Percentiles rank a stretch among this genome's conserved stretches.
These are phyloP conservation scores for Eupithecia inturbata DNA, from an alignment of 2,888 invertebrate species.

Conservation along the genomic window DNA sequence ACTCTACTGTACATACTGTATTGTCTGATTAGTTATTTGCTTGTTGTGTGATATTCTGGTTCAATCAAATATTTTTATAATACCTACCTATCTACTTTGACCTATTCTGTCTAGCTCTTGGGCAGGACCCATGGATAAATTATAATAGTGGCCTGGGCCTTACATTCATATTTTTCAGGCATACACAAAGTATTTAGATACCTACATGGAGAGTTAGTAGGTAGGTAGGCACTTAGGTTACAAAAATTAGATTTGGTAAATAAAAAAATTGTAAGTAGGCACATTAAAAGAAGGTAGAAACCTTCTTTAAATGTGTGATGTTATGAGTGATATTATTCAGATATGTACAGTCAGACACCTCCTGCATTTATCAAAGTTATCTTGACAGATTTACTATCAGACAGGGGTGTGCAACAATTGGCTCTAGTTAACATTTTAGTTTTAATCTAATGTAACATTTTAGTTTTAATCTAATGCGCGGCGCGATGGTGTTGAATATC, in stretches of 20 bases:
- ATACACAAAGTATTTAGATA: background rate
- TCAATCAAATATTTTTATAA: background rate
- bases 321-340: slow-evolving; percentile 2
- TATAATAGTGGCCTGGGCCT: background rate
- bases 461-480: background rate
- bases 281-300: background rate
- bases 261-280: background rate
- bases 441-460: background rate
- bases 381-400: slow-evolving; percentile 52
- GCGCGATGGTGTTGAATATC: background rate
- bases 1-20: background rate
- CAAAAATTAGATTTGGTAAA: background rate
- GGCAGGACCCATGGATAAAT: background rate
- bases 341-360: slow-evolving; percentile 29
- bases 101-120: background rate
- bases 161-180: background rate
- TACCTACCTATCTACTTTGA: background rate
- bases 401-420: slow-evolving; percentile 51
- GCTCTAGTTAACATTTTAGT: background rate
- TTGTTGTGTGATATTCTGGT: background rate
- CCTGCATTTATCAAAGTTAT: slow-evolving; percentile 45
- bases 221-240: background rate
- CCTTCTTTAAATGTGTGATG: background rate
- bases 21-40: background rate
- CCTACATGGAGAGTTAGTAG: background rate